Base-by-base conservation (phyloP, 1,140 invertebrate species). In the Diachasmimorpha longicaudata region DNA sequence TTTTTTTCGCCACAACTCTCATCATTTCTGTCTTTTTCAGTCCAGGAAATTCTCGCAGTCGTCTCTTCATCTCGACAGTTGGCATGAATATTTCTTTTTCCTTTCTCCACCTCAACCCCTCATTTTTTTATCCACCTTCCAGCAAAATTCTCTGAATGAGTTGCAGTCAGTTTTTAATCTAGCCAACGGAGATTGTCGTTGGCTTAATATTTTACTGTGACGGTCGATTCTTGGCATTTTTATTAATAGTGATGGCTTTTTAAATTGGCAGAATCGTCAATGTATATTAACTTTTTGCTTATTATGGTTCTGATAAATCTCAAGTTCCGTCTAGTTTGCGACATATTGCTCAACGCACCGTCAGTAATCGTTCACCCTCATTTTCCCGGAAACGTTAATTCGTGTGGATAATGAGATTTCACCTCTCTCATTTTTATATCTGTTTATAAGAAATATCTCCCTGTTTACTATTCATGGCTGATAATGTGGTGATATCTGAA, bases 351-450 rank as follows among this genome's bases (percentile, higher is more conserved):
- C 67, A 76, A 79, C 78, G 70, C 78, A 55, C 67, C 72, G 72
- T 76, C 78, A 77, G 66, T 74, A 76, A 52, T 75, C 44, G 69
- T 69, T 74, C 19, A 70, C 67, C 68, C 72, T 66, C 58, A 46
- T 78, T 77, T 80, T 44, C 63, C 42, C 39, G 74, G 80, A 72
- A 67, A 82, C 80, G 77, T 77, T 75, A 81, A 83, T 83, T 76
- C 79, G 70, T 67, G 77, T 79, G 77, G 79, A 58, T 82, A 83
- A 85, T 79, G 80, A 83, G 80, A 66, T 80, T 75, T 66, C 70
- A 48, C 31, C 25, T 78, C 63, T 31, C 31, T 6, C 31, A 3
- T 31, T 31, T 31, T 31, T 6, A 31, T 6, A 31, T 31, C 31
- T 6, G 31, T 31, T n/a, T n/a, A 6, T 6, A 31, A 31, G 31